Conservation (phyloP, 2,113 vertebrate genomes). For the Marmota flaviventris region DNA sequence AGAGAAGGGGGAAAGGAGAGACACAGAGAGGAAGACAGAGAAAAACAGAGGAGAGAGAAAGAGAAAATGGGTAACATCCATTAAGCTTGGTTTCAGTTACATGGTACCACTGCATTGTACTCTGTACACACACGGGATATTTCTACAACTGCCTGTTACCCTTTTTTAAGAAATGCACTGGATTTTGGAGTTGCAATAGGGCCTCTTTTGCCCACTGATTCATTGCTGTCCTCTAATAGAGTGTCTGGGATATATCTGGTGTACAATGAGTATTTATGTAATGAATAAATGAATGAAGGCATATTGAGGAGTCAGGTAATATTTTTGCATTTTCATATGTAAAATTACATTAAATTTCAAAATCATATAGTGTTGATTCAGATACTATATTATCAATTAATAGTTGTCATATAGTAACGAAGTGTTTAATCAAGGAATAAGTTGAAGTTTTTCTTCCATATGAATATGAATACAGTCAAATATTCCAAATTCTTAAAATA, state of each 20-base stretch:
- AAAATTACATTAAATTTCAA: background rate
- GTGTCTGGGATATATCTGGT: background rate
- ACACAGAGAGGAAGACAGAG: background rate
- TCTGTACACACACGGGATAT: background rate
- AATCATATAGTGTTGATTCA: background rate
- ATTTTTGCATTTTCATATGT: background rate
- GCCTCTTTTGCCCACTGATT: background rate
- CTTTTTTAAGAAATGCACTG: background rate
- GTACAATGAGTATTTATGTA: background rate
- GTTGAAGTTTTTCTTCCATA: background rate
- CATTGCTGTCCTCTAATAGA: background rate
- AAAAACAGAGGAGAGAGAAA: background rate
- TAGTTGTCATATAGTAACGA: background rate
- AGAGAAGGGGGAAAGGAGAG: background rate
- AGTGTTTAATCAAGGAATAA: background rate
- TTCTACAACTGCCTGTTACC: background rate
- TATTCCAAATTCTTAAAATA: conserved; percentile 45
- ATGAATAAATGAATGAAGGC: background rate
- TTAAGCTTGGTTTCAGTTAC: background rate
- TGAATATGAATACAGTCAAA: background rate
- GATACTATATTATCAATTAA: conserved; percentile 10
- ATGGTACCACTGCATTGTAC: fast-evolving
- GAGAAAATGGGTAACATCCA: background rate
- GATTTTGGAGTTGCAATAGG: background rate
- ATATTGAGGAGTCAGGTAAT: background rate